A percentile compares a stretch with the other conserved stretches of the same genome.
Conservation (phyloP, 2,113 vertebrate genomes). For the Caracal caracal region DNA sequence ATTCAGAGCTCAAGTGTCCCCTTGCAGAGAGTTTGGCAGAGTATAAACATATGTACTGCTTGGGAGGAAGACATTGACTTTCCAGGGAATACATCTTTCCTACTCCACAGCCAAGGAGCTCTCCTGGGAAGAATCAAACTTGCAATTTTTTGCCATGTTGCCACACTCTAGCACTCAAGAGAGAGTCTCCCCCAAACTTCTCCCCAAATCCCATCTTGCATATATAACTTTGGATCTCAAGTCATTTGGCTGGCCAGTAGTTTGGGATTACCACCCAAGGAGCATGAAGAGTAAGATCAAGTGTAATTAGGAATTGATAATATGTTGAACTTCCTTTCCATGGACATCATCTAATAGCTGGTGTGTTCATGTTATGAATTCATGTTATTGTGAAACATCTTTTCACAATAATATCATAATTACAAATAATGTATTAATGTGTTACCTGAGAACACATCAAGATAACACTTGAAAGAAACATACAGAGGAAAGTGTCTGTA, state of each 20-base stretch:
- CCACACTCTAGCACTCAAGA: neutral
- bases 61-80: neutral
- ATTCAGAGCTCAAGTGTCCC: constrained; percentile 3
- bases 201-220: neutral
- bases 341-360: neutral
- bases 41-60: neutral
- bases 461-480: constrained; percentile 22
- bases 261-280: constrained; percentile 4
- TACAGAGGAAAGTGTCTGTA: neutral
- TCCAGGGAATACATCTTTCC: constrained; percentile 11
- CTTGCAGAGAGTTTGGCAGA: constrained; percentile 2
- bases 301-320: neutral
- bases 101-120: neutral
- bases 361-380: neutral
- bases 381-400: neutral
- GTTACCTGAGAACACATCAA: neutral
- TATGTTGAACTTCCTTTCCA: constrained; percentile 5
- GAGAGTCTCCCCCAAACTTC: neutral
- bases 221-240: neutral
- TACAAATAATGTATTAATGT: neutral
- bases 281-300: neutral
- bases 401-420: neutral
- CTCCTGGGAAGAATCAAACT: constrained; percentile 37
- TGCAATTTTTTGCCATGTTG: neutral
- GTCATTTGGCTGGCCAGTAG: neutral